Evolutionary conservation across 2,113 vertebrate genomes (phyloP).

Genomic region (Stegastes partitus): DNA sequence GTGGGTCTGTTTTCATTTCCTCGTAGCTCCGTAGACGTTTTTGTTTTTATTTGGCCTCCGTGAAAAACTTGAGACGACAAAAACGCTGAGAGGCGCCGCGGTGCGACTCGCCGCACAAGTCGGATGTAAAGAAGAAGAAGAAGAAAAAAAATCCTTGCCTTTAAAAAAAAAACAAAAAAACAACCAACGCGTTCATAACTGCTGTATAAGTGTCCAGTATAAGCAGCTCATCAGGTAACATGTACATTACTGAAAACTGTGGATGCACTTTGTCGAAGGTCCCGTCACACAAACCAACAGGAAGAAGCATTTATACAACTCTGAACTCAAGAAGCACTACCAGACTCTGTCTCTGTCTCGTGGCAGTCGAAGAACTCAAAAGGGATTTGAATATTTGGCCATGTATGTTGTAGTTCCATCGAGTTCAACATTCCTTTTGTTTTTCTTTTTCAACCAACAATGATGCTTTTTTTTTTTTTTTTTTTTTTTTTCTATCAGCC

Average conservation of each 20-base stretch:
- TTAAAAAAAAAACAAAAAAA: too few species aligned
- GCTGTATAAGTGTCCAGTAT: slow-evolving; percentile 73
- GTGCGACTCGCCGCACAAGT: slow-evolving; percentile 23
- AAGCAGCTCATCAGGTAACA: slow-evolving; percentile 64
- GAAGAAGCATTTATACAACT: slow-evolving; percentile 50
- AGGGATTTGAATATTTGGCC: slow-evolving; percentile 71
- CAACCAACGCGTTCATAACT: slow-evolving; percentile 66
- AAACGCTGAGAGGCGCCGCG: slow-evolving; percentile 41
- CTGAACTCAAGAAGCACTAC: slow-evolving; percentile 66
- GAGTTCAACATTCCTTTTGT: slow-evolving; percentile 75
- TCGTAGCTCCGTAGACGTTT: background rate
- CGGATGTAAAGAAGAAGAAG: slow-evolving; percentile 57
- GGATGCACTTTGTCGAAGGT: slow-evolving; percentile 76
- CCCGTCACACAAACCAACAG: slow-evolving; percentile 48
- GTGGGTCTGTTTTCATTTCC: slow-evolving; percentile 77
- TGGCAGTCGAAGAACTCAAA: slow-evolving; percentile 57
- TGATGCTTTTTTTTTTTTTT: slow-evolving; percentile 52
- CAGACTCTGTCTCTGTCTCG: slow-evolving; percentile 24
- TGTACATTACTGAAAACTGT: slow-evolving; percentile 45
- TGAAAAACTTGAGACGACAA: slow-evolving; percentile 30
- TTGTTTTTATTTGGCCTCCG: slow-evolving; percentile 50
- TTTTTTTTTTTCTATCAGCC: slow-evolving; percentile 60
- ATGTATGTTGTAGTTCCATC: slow-evolving; percentile 69
- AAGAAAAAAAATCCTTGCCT: slow-evolving; percentile 37
- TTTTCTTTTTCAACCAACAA: slow-evolving; percentile 61